Conservation (phyloP, 2,113 vertebrate species). For the Macroglossus sobrinus region DNA sequence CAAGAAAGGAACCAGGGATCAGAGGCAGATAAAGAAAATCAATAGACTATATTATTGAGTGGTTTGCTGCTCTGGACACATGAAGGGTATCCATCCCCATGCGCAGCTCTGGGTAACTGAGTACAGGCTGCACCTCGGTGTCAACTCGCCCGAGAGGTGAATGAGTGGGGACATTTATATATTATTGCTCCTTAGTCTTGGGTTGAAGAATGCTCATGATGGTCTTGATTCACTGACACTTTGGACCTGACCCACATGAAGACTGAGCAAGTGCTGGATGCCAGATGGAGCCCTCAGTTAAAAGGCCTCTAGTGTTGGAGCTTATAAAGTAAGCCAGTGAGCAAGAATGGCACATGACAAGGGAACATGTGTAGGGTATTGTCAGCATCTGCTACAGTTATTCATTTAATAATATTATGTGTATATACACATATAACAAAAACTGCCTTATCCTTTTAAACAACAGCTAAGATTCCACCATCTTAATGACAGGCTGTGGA, state of each 20-base stretch:
- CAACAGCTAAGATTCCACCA: neutral
- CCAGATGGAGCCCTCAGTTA: neutral
- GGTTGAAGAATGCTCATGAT: neutral
- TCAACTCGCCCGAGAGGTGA: neutral
- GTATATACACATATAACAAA: neutral
- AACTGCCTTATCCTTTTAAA: neutral
- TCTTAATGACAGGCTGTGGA: neutral
- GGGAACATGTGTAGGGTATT: rapidly evolving
- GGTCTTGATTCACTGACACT: neutral
- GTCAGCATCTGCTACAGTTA: neutral
- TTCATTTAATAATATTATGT: neutral
- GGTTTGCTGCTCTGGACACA: neutral
- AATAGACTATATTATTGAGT: neutral
- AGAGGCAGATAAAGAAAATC: neutral
- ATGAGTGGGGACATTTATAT: neutral
- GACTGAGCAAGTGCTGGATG: too few relatives aligned
- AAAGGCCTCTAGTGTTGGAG: neutral
- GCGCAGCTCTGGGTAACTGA: neutral
- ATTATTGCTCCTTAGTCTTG: neutral
- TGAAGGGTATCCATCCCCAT: neutral
- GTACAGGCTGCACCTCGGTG: neutral
- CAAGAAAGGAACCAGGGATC: neutral
- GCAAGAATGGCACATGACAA: neutral
- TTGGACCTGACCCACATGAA: neutral
- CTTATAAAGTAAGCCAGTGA: neutral